These are phyloP conservation scores for Pheucticus melanocephalus DNA, from an alignment of 2,113 vertebrate species.

Conservation along the genomic window DNA sequence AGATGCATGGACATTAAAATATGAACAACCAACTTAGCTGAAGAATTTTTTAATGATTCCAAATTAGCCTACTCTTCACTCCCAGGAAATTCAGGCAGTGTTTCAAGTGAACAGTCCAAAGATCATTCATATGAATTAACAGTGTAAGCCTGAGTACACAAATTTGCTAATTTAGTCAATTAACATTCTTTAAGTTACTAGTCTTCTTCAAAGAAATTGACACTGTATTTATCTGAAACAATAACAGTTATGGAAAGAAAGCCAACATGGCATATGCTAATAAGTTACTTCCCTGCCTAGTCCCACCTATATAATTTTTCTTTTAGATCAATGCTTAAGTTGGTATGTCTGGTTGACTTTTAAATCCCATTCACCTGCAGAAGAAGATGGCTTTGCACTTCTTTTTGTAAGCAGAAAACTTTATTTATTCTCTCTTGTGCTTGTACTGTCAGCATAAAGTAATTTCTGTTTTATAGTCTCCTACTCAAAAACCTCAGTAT, in stretches of 20 bases:
- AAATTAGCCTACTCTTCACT: not conserved
- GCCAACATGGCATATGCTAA: not conserved
- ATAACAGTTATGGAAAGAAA: not conserved
- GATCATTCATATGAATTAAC: not conserved
- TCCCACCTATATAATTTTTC: not conserved
- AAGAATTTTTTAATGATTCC: not conserved
- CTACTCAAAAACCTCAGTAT: not conserved
- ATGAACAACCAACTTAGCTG: not conserved
- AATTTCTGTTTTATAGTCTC: not conserved
- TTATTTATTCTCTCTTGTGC: not conserved
- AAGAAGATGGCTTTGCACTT: not conserved
- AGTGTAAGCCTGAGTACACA: not conserved
- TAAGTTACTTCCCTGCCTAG: not conserved
- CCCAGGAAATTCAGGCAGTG: not conserved
- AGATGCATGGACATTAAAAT: not conserved
- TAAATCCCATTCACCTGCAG: not conserved
- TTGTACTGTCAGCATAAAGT: not conserved
- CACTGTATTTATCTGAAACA: not conserved
- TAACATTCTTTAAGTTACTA: not conserved
- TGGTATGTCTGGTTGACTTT: not conserved
- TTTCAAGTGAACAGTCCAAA: not conserved
- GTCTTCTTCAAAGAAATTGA: not conserved
- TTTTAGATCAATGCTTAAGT: not conserved
- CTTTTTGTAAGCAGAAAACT: not conserved
- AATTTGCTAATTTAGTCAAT: not conserved